phyloP scores from a whole-genome alignment of 2,797 vertebrate species.

The Aulostomus chinensis region DNA sequence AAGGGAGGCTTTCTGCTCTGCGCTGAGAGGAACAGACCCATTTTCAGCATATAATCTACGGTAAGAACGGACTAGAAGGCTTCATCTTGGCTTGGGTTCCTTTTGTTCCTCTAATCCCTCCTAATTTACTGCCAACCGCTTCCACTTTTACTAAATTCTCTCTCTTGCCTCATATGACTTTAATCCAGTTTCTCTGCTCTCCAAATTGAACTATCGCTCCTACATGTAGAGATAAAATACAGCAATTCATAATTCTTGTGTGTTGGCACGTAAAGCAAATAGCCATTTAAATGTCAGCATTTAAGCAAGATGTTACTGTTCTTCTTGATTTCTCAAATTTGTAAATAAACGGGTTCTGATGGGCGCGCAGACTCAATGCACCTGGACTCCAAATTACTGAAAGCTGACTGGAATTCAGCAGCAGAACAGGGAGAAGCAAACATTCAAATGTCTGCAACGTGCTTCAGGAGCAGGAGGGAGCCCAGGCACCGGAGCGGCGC shows the following conservation, averaged over 20 bases:
- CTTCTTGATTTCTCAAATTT: no score
- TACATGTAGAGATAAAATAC: neutral
- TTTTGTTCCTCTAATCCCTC: conserved; percentile 25
- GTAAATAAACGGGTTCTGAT: no score
- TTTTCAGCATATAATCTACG: conserved; percentile 22
- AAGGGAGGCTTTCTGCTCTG: conserved; percentile 25
- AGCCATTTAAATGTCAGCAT: neutral
- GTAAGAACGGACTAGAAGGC: conserved; percentile 41
- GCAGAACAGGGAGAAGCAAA: neutral
- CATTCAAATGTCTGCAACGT: neutral
- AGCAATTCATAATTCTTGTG: no score
- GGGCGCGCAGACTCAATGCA: no score
- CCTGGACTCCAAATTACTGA: no score
- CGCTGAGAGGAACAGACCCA: conserved; percentile 30
- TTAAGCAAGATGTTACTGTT: no score
- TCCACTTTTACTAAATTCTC: conserved; percentile 3
- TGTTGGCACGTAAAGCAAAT: no score
- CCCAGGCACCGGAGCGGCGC: conserved; percentile 70
- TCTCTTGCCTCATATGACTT: neutral
- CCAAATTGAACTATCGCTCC: neutral
- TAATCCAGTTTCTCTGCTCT: neutral
- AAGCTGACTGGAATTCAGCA: no score
- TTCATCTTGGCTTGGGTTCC: conserved; percentile 6
- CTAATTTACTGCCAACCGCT: neutral
- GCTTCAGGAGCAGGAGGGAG: conserved; percentile 75